Evolutionary conservation across 2,113 vertebrate species (phyloP), one percentile per base, ranked within the genome.

Genomic region (Bucco capensis): DNA sequence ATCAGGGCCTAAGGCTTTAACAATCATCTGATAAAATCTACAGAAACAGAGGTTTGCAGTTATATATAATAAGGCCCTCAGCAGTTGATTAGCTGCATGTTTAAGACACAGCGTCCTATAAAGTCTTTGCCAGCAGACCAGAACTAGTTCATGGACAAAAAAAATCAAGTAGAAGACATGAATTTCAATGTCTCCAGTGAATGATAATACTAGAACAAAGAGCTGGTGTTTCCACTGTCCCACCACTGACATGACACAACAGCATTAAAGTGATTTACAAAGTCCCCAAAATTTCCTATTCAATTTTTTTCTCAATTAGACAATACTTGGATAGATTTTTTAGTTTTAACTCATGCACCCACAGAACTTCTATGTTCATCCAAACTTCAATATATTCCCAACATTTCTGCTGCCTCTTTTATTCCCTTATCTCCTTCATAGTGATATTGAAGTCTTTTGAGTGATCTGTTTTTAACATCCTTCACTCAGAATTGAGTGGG

Each of bases 1-100:
- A 89, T 83, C 51, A 88, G 49, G 37, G 69, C 90, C 91, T 73
- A 86, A 89, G 72, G 92, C 84, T 95, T 84, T 86, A 94, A 74
- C 79, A 95, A 91, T 89, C 87, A 95, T 28, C 79, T 95, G 94
- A 96, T 88, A 89, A 11, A 38, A 97, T 90, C 95, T 95, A 70
- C 64, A 81, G 40, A 79, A 64, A 58, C 2, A 56, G 27, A 60
- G 19, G 18, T 80, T 42, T 65, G 35, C 40, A 82, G 69, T 66
- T 69, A 85, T 14, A 86, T 51, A 67, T 49, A 89, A 64, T 51
- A 46, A 50, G 33, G 51, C 18, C 76, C 66, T 73, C 53, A 84
- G 80, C 30, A 95, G 49, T 84, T 71, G 94, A 88, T 80, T 31
- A 79, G 5, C n/a, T 62, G 38, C 44, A 70, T 2, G 1, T 42